A percentile compares a stretch with the other conserved stretches of the same genome.
phyloP scores from a whole-genome alignment of 1,140 invertebrate species.

The Mercenaria mercenaria region DNA sequence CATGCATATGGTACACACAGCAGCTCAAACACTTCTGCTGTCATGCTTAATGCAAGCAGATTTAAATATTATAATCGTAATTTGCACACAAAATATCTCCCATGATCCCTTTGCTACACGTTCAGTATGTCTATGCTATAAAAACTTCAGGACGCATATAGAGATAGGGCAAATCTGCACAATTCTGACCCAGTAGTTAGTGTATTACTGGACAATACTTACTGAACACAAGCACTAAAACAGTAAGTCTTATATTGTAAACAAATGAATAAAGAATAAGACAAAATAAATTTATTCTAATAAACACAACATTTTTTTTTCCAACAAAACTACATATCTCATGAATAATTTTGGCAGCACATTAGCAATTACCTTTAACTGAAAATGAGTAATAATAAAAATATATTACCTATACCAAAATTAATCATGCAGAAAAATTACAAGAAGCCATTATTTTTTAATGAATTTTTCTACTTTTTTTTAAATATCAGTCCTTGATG shows the following conservation, averaged over 20 bases:
- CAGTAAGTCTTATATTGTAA: background rate
- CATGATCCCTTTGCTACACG: background rate
- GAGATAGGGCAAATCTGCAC: background rate
- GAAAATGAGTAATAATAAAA: too few species aligned
- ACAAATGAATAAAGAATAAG: background rate
- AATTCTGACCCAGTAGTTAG: constrained; percentile 6
- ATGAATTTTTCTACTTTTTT: too few species aligned
- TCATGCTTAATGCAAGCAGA: background rate
- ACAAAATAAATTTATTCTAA: too few species aligned
- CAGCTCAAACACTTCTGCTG: too few species aligned
- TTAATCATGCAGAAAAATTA: too few species aligned
- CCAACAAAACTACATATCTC: too few species aligned
- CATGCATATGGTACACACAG: background rate
- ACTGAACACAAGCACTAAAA: constrained; percentile 10
- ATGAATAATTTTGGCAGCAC: too few species aligned
- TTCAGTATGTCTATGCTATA: background rate
- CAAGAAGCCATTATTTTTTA: too few species aligned
- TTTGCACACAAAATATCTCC: background rate
- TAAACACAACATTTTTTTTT: too few species aligned
- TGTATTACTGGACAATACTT: constrained; percentile 20
- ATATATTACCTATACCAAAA: too few species aligned
- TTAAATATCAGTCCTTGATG: too few species aligned
- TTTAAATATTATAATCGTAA: background rate
- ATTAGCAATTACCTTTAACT: too few species aligned
- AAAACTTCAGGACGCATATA: background rate